Base-by-base conservation (phyloP, 2,888 invertebrate genomes). In the Nipponacmea schrenckii region DNA sequence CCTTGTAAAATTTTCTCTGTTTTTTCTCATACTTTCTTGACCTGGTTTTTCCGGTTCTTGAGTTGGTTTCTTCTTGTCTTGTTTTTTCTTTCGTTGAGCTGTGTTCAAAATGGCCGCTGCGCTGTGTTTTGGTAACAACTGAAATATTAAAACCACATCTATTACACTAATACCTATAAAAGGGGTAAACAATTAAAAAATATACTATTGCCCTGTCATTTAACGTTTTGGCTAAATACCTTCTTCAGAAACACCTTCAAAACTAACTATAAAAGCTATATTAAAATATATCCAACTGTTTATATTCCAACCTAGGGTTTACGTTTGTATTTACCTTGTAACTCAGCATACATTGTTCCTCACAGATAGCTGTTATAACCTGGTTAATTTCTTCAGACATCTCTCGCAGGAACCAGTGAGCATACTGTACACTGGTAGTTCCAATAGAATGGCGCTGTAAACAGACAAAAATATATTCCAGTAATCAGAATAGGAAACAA, bases 321-420 rank as follows among this genome's bases (percentile, higher is more conserved):
- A n/a, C n/a, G n/a, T n/a, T n/a, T n/a, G n/a, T n/a, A 26, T 46
- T 50, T 77, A 91, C 91, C 89, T 96, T 95, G 87, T 98, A 97
- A 84, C 96, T 95, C 93, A 99, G 94, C 78, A 95, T 94, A 88
- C 98, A 97, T 86, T 99, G 98, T 85, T 98, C 97, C 89, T 99
- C 98, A 90, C 98, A 98, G 84, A 99, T 96, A 7, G 97, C 96
- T 0, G 97, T 97, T 64, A 99, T 97, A 56, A 99, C 98, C 88
- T 98, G 98, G 89, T 98, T 97, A 0, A 88, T 97, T 89, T 98
- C 98, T 89, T 97, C 97, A 0, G 98, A 96, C 95, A 99, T 98
- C 90, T 99, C 98, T 88, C 99, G 98, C 71, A 99, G 91, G 88
- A 97, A 98, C 92, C 96, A 95, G 85, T 98, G 98, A 0, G 98